Percentiles rank a stretch among this genome's conserved stretches.
These are phyloP conservation scores for Chloroceryle aenea DNA, from an alignment of 2,113 vertebrate species.

Conservation along the genomic window DNA sequence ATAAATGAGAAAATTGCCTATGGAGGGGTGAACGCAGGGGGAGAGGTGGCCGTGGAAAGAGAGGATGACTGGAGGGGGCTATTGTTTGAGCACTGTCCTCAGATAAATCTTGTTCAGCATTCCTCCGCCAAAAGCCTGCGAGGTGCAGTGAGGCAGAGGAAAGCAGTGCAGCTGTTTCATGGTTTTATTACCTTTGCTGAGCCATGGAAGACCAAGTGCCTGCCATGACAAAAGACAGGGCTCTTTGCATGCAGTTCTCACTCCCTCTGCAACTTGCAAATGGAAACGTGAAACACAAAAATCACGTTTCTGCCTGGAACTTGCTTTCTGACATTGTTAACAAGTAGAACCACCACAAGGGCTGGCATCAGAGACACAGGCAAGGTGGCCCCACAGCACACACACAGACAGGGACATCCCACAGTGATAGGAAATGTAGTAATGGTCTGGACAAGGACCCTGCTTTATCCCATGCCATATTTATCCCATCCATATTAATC, in stretches of 20 bases:
- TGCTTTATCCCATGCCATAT: neutral
- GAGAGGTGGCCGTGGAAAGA: neutral
- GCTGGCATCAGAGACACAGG: neutral
- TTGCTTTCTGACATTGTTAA: neutral
- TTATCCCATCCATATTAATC: neutral
- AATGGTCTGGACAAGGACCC: neutral
- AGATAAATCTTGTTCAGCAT: neutral
- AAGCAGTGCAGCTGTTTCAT: neutral
- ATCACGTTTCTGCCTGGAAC: neutral
- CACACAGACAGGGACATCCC: neutral
- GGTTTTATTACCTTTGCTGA: neutral
- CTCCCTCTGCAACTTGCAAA: neutral
- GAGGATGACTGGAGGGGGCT: neutral
- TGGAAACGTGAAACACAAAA: neutral
- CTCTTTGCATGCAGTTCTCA: neutral
- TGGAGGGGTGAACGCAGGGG: neutral
- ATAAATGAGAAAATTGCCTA: constrained; percentile 37
- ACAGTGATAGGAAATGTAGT: neutral
- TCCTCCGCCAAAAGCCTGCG: neutral
- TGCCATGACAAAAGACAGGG: neutral
- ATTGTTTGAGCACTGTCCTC: neutral
- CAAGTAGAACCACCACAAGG: neutral
- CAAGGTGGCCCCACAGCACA: neutral
- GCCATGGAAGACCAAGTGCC: neutral
- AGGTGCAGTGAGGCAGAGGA: neutral